Conservation (phyloP, 64 coral and sea anemone genomes). For the Anthopleura sola region DNA sequence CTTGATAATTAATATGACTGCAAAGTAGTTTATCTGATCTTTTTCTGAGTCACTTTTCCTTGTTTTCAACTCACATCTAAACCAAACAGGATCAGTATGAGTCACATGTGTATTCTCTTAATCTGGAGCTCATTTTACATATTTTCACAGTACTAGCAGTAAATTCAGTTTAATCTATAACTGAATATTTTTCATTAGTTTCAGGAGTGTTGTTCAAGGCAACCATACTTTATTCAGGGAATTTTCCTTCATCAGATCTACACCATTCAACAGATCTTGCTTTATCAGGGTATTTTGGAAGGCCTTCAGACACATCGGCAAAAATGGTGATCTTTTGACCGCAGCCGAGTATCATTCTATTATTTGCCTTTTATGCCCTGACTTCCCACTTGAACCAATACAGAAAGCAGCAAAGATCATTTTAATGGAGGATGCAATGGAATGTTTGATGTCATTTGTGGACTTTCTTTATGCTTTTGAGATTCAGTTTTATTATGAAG, state of each 20-base stretch:
- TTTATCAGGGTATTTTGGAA: conserved; percentile 97
- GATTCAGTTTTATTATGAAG: conserved; percentile 95
- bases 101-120: too few relatives aligned
- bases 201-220: conserved; percentile 84
- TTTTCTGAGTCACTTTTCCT: too few relatives aligned
- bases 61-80: too few relatives aligned
- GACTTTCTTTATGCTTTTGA: conserved; percentile 98
- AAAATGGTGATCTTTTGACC: conserved; percentile 91
- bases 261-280: conserved; percentile 77
- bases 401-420: conserved; percentile 98
- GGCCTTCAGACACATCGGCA: conserved; percentile 90
- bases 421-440: conserved; percentile 98
- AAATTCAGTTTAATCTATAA: too few relatives aligned
- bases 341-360: conserved; percentile 89
- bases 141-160: too few relatives aligned
- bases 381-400: conserved; percentile 85
- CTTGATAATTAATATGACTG: too few relatives aligned
- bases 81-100: too few relatives aligned
- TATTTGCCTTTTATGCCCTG: conserved; percentile 77
- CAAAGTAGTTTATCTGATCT: too few relatives aligned
- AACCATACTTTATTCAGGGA: conserved; percentile 93
- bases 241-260: conserved; percentile 67
- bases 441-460: conserved; percentile 96
- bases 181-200: conserved; percentile 28
- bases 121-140: too few relatives aligned